Evolutionary conservation across 2,888 invertebrate species (phyloP).

Genomic region (Amiota mariae): DNA sequence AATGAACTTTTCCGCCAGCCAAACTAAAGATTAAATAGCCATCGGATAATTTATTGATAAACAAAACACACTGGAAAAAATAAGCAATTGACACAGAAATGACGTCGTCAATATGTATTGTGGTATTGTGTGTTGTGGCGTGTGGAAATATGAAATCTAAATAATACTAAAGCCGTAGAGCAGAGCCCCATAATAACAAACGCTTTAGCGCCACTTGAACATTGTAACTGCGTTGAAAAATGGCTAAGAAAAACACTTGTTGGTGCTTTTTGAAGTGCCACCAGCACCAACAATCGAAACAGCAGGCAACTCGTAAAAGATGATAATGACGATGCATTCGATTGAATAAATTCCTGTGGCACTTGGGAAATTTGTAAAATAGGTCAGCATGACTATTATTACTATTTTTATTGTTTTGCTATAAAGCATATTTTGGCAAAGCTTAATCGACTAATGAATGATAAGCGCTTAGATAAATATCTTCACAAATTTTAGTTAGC

Average conservation of each 20-base stretch:
- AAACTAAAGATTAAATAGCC: slow-evolving; percentile 15
- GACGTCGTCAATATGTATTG: slow-evolving; percentile 30
- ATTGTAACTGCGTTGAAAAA: slow-evolving; percentile 32
- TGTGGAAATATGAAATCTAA: not conserved
- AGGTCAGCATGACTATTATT: slow-evolving; percentile 11
- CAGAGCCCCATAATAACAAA: slow-evolving; percentile 31
- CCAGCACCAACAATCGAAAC: not conserved
- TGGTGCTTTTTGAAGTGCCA: slow-evolving; percentile 12
- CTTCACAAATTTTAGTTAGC: too few relatives aligned
- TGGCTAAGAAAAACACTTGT: slow-evolving; percentile 5
- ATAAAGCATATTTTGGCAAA: not conserved
- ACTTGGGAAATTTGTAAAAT: slow-evolving; percentile 13
- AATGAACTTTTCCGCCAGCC: slow-evolving; percentile 25
- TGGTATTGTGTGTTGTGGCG: too few relatives aligned
- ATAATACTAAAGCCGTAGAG: slow-evolving; percentile 33
- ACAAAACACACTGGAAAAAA: too few relatives aligned
- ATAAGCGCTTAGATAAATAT: slow-evolving; percentile 5
- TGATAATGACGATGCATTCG: too few relatives aligned
- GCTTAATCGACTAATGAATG: not conserved
- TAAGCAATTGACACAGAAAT: slow-evolving; percentile 63
- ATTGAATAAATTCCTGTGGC: too few relatives aligned
- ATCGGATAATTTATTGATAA: slow-evolving; percentile 44
- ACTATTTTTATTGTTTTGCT: slow-evolving; percentile 2
- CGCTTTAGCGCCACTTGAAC: slow-evolving; percentile 64
- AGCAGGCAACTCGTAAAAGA: slow-evolving; percentile 1